Conservation (phyloP, 2,113 vertebrate species). For the Zingel zingel region DNA sequence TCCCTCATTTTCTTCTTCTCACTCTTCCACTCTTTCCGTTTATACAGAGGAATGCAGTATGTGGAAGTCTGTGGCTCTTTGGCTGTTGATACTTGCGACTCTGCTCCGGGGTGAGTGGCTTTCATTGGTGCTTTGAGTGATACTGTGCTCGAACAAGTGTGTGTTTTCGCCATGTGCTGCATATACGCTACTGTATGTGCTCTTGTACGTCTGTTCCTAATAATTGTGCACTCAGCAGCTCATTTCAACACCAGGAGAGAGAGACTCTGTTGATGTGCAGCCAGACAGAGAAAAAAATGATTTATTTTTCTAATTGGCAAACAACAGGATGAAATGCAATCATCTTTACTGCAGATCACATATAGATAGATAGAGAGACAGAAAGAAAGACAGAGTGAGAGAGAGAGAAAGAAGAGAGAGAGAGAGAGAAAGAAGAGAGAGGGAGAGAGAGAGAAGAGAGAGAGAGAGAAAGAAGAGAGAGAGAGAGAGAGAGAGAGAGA, state of each 20-base stretch:
- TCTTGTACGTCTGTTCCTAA: constrained; percentile 1
- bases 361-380: constrained; percentile 21
- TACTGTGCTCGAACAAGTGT: constrained; percentile 49
- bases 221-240: constrained; percentile 29
- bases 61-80: constrained; percentile 67
- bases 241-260: not conserved
- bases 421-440: constrained; percentile 13
- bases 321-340: constrained; percentile 26
- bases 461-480: constrained; percentile 1
- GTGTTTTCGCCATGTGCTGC: constrained; percentile 29
- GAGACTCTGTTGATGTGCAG: constrained; percentile 17
- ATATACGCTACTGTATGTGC: not conserved
- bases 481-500: no score
- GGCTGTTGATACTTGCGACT: constrained; percentile 71
- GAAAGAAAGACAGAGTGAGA: constrained; percentile 16
- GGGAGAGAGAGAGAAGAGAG: constrained; percentile 9
- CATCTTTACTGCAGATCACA: constrained; percentile 31
- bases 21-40: constrained; percentile 38
- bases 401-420: constrained; percentile 31
- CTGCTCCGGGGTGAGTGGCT: constrained; percentile 81
- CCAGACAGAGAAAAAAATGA: not conserved
- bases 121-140: constrained; percentile 32
- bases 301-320: constrained; percentile 42
- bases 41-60: constrained; percentile 75
- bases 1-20: constrained; percentile 42